Percentiles rank a stretch among this genome's conserved stretches.
phyloP scores from a whole-genome alignment of 2,113 vertebrate species.

The Lichenostomus cassidix region DNA sequence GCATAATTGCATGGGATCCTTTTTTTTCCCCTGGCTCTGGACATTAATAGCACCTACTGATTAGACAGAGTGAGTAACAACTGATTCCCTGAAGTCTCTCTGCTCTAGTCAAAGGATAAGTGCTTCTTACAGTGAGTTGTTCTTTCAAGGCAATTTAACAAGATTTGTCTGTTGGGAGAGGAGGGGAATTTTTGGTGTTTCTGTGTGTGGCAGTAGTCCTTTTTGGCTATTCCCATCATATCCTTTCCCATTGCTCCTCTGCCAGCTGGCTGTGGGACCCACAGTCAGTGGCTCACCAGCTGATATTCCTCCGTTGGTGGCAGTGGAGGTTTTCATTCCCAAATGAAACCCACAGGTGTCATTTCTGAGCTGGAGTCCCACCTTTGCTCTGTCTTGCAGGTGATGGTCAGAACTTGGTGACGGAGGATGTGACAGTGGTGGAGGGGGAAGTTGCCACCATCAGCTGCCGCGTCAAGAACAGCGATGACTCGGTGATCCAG shows the following conservation, averaged over 20 bases:
- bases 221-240: fast-evolving
- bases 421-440: slow-evolving; percentile 85
- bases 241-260: not conserved
- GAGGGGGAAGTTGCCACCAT: slow-evolving; percentile 84
- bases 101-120: not conserved
- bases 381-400: slow-evolving; percentile 54
- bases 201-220: fast-evolving
- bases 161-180: not conserved
- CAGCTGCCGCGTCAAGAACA: slow-evolving; percentile 89
- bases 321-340: not conserved
- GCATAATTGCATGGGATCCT: not conserved
- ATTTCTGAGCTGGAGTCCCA: fast-evolving
- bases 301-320: fast-evolving
- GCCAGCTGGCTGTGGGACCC: not conserved
- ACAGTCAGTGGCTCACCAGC: fast-evolving
- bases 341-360: too few species aligned
- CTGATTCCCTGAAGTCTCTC: not conserved
- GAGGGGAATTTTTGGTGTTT: not conserved
- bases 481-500: slow-evolving; percentile 96
- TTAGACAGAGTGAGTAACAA: not conserved
- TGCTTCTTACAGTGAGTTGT: not conserved
- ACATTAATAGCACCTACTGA: slow-evolving; percentile 15
- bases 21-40: slow-evolving; percentile 36
- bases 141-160: not conserved
- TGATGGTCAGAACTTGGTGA: slow-evolving; percentile 91